Percentiles rank a stretch among this genome's conserved stretches.
phyloP scores from a whole-genome alignment of 2,888 invertebrate genomes.

The Troides oblongomaculatus region DNA sequence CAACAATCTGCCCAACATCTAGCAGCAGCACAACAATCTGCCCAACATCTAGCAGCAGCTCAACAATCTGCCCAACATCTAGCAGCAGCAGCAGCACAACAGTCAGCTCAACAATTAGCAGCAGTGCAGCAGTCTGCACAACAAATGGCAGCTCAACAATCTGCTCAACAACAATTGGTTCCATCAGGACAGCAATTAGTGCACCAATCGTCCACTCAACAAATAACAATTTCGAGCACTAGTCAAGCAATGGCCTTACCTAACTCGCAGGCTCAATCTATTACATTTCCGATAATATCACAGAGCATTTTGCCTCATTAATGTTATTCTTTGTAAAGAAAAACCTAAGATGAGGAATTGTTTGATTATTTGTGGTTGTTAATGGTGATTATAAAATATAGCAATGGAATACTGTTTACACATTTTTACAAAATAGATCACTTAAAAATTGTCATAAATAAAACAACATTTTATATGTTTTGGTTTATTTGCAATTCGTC shows the following conservation, averaged over 20 bases:
- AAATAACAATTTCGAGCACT: constrained; percentile 72
- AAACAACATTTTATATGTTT: constrained; percentile 14
- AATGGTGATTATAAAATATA: background rate
- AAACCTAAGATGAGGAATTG: constrained; percentile 17
- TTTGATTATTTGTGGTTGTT: constrained; percentile 20
- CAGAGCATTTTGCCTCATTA: constrained; percentile 74
- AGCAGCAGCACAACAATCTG: constrained; percentile 54
- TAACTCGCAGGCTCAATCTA: constrained; percentile 70
- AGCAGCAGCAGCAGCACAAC: constrained; percentile 53
- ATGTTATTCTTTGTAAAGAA: constrained; percentile 22
- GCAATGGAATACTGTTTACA: background rate
- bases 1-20: constrained; percentile 51
- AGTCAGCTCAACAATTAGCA: constrained; percentile 60
- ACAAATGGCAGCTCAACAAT: constrained; percentile 65
- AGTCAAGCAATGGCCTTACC: constrained; percentile 73
- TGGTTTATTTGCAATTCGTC: background rate
- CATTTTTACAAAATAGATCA: background rate
- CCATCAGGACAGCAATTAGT: constrained; percentile 67
- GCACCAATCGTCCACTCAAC: constrained; percentile 72
- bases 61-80: constrained; percentile 61
- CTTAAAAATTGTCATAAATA: constrained; percentile 9
- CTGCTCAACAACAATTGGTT: constrained; percentile 67
- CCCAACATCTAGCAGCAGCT: constrained; percentile 53
- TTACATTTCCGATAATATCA: constrained; percentile 74
- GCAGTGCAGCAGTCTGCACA: constrained; percentile 62